Base-by-base conservation (phyloP, 2,888 invertebrate species). In the Palloptera scutellata region DNA sequence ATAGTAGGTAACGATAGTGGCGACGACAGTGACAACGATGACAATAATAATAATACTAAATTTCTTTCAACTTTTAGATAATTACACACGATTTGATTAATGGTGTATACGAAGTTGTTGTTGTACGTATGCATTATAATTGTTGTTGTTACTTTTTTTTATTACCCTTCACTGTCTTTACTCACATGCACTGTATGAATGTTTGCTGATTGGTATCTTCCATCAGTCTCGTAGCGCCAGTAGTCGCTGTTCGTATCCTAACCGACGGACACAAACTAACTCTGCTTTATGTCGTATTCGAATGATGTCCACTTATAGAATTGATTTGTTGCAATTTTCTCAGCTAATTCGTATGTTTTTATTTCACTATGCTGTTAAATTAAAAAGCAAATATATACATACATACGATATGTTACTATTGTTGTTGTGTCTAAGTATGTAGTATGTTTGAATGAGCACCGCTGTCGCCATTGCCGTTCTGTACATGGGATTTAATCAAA, bases 71-170 rank as follows among this genome's bases (percentile, higher is more conserved):
- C 30, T 30, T 30, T 40, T 12, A 19, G n/a, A 19, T 10, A 51
- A 52, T 52, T 52, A 2, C 15, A 2, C 15, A 10, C 19, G n/a
- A 52, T 40, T 59, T 9, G 15, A 45, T 48, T 54, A 19, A 20
- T 12, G 43, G 10, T 19, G 5, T 9, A 13, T 43, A 13, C n/a
- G 20, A 40, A n/a, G n/a, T n/a, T 40, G 51, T 19, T 45, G 41
- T 41, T 54, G 55, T 8, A 20, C 40, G 40, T 43, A 55, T n/a
- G n/a, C n/a, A n/a, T 64, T 64, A 64, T 64, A 48, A 63, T 55
- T 30, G 12, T 55, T 30, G 30, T 30, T 30, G 6, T 6, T 30
- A 30, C 6, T 30, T 30, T 30, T 6, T 30, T 6, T 30, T 30
- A 6, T 30, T 30, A 30, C 30, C 6, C 30, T 30, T 30, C 6